Percentiles rank a stretch among this genome's conserved stretches.
phyloP scores from a whole-genome alignment of 2,888 invertebrate genomes.

The Alentia gelatinosa region DNA sequence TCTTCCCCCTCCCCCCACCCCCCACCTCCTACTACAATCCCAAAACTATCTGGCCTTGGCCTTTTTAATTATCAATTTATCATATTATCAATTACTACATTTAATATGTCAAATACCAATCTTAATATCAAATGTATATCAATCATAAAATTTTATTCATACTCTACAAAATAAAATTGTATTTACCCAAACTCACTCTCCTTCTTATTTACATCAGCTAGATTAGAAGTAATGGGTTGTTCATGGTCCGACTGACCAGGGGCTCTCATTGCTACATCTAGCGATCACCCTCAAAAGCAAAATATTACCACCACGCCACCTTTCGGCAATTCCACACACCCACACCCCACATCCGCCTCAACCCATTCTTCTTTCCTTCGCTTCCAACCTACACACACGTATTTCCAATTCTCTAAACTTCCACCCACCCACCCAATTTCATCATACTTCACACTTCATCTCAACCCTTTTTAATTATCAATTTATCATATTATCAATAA shows the following conservation, averaged over 20 bases:
- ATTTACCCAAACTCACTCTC: background rate
- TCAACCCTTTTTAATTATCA: no score
- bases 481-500: no score
- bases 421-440: background rate
- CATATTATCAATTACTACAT: no score
- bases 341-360: background rate
- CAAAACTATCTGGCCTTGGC: background rate
- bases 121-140: no score
- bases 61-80: no score
- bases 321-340: background rate
- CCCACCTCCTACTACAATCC: background rate
- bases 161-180: no score
- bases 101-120: no score
- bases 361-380: background rate
- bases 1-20: background rate
- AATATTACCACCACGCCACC: background rate
- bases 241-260: background rate
- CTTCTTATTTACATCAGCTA: background rate
- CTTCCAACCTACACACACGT: background rate
- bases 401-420: no score
- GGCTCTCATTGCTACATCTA: background rate
- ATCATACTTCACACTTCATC: background rate
- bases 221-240: background rate
- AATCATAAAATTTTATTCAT: no score
- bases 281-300: background rate